Base-by-base conservation (phyloP, 2,797 vertebrate genomes). In the Peromyscus eremicus region DNA sequence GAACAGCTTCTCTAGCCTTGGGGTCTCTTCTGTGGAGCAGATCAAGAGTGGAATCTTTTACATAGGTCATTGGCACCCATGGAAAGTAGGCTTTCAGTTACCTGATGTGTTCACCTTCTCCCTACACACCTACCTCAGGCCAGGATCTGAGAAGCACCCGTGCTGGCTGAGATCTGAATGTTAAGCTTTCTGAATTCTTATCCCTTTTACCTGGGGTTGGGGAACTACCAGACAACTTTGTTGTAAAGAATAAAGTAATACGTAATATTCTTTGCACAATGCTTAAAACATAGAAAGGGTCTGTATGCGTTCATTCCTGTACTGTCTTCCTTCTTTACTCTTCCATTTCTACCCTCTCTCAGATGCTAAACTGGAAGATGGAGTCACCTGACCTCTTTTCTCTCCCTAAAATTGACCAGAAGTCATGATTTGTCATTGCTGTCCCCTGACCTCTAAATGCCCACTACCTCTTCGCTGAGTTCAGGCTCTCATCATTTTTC, bases 361-460 rank as follows among this genome's bases (percentile, higher is more conserved):
- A 92, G 91, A 60, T 85, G 49, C 8, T 66, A 80, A 92, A 68
- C 16, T 79, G 79, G 70, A 92, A 92, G 71, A 34, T 23, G 14
- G 12, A 37, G 16, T 91, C 85, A 79, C 73, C 43, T 85, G 52
- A 79, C n/a, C 40, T 81, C 32, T 27, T 76, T 77, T 80, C 46
- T 77, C 57, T 82, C 76, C 76, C 49, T 91, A 82, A 80, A 77
- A 91, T 37, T n/a, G 10, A 86, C n/a, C 83, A 82, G 79, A 88
- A 87, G 60, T 60, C 81, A 9, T 66, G n/a, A 21, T 60, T 80
- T 89, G 46, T 77, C 71, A 17, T 40, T 90, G 71, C 76, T 68
- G 0, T 79, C 55, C 83, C 66, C 55, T 73, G 76, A 29, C 81
- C 71, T n/a, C 46, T 60, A 16, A 32, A 3, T 27, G n/a, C 73